phyloP scores from a whole-genome alignment of 2,797 vertebrate species.

The Lutra lutra region DNA sequence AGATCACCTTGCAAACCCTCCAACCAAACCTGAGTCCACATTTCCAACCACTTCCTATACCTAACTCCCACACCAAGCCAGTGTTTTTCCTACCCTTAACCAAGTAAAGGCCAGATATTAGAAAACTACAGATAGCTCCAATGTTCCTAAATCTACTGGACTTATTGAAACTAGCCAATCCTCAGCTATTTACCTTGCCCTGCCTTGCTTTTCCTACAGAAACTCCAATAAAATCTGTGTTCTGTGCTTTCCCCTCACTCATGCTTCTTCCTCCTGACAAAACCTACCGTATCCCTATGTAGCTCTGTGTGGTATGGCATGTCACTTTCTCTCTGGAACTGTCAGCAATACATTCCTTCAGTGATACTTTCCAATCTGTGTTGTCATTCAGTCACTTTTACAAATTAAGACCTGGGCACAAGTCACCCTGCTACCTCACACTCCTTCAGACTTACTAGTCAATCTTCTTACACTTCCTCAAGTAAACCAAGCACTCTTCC shows the following conservation, averaged over 20 bases:
- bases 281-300: background rate
- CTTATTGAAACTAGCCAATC: background rate
- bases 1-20: background rate
- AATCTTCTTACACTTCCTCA: background rate
- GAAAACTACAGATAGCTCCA: too few relatives aligned
- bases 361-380: background rate
- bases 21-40: background rate
- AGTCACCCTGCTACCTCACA: background rate
- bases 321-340: background rate
- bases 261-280: background rate
- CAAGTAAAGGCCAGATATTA: background rate
- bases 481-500: background rate
- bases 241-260: accelerated
- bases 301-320: background rate
- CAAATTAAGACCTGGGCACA: background rate
- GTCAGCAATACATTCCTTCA: background rate
- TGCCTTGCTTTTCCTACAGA: background rate
- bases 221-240: background rate
- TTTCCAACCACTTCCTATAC: background rate
- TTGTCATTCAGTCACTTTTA: background rate
- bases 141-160: background rate
- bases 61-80: background rate
- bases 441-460: background rate
- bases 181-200: background rate
- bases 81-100: background rate